Percentiles rank a stretch among this genome's conserved stretches.
phyloP scores from a whole-genome alignment of 2,797 vertebrate genomes.

The Phoebastria nigripes region DNA sequence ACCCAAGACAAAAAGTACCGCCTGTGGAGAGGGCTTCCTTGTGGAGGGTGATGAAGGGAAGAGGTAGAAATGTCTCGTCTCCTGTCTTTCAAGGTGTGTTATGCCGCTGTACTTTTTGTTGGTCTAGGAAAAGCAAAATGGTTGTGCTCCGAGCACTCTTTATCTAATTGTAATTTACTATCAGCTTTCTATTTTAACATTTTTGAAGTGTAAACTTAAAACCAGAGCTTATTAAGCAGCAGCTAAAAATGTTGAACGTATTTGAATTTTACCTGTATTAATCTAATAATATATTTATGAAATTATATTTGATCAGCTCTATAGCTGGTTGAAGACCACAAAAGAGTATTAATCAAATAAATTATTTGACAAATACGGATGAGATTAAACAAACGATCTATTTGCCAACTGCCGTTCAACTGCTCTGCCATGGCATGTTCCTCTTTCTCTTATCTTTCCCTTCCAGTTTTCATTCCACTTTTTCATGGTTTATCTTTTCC shows the following conservation, averaged over 20 bases:
- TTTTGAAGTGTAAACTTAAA: background rate
- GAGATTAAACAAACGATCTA: background rate
- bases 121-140: background rate
- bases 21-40: background rate
- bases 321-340: background rate
- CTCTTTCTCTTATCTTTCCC: background rate
- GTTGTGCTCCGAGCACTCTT: background rate
- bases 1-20: background rate
- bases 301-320: background rate
- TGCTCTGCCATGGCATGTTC: background rate
- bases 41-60: background rate
- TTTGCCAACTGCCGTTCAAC: background rate
- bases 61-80: background rate
- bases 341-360: conserved; percentile 7
- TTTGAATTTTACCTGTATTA: conserved; percentile 1
- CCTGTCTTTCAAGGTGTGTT: background rate
- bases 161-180: background rate
- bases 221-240: background rate
- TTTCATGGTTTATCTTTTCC: background rate
- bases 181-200: background rate
- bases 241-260: background rate
- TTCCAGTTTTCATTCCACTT: background rate
- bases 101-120: background rate
- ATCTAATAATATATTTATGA: background rate
- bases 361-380: background rate